Evolutionary conservation across 2,113 vertebrate species (phyloP), one percentile per base, ranked within the genome.

Genomic region (Bufo bufo): DNA sequence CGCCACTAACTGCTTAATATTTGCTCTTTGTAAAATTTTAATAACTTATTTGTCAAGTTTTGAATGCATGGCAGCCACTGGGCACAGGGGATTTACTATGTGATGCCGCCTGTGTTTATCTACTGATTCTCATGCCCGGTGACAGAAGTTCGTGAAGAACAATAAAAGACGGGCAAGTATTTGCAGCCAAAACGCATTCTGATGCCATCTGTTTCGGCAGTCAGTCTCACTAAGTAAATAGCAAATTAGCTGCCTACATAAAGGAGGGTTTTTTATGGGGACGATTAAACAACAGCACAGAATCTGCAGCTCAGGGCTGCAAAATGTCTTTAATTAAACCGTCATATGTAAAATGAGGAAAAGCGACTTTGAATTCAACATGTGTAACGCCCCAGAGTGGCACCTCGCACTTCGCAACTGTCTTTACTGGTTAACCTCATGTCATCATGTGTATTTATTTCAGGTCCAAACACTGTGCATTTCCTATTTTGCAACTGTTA

Each of bases 41-140:
- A 85, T 84, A 90, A 92, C 89, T 88, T 90, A 89, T 94, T 95
- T 92, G 90, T 85, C 85, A 86, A 91, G 91, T 86, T 89, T 86
- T 82, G 86, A 90, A 90, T n/a, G 59, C 82, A 72, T 89, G 71
- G 90, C 88, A 61, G 82, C 9, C 82, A 85, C 89, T 92, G 90
- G 89, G 59, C 82, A 33, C 69, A 85, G 83, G 90, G 89, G 83
- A 86, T 89, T 90, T 49, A 83, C 79, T 89, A 87, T 78, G 45
- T 0, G 90, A 91, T 12, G 10, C 56, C 82, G 5, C 72, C 87
- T 84, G 56, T 80, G 81, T 12, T 1, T 56, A 43, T 77, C 63
- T 52, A 84, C 87, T 4, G 12, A 88, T 87, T 89, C 90, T 69
- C n/a, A 1, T 77, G 43, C 75, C 33, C 1, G 0, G 66, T 71